Conservation (phyloP, 1,140 invertebrate genomes). For the Drosophila arizonae region DNA sequence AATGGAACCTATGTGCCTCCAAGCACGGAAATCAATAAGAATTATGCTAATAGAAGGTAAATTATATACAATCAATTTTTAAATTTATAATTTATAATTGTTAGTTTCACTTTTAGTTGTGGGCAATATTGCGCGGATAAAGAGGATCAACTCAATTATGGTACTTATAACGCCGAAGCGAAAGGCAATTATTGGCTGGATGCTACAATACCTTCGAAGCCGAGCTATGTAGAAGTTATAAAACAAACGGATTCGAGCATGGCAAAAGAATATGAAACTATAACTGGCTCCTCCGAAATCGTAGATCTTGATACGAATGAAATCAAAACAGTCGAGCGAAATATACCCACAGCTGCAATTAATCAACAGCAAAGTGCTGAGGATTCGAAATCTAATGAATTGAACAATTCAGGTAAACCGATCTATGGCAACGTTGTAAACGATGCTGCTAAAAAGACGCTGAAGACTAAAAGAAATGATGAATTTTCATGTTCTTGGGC, state of each 20-base stretch:
- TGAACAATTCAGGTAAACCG: constrained; percentile 40
- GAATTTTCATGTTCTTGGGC: constrained; percentile 95
- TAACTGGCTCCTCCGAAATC: constrained; percentile 83
- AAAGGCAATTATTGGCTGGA: constrained; percentile 73
- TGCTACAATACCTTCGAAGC: constrained; percentile 62
- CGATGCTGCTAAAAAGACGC: constrained; percentile 58
- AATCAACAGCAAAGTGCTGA: constrained; percentile 45
- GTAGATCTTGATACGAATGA: constrained; percentile 86
- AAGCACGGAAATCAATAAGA: constrained; percentile 33
- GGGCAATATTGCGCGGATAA: constrained; percentile 54
- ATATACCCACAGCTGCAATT: constrained; percentile 61
- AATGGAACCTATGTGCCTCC: constrained; percentile 29
- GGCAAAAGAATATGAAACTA: constrained; percentile 63
- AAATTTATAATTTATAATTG: background rate
- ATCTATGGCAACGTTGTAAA: constrained; percentile 36
- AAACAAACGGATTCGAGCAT: constrained; percentile 60
- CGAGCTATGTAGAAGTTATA: constrained; percentile 65
- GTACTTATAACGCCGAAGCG: constrained; percentile 41
- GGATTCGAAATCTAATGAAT: constrained; percentile 27
- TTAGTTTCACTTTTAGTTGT: background rate
- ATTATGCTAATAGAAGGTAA: constrained; percentile 31
- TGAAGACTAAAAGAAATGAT: constrained; percentile 84
- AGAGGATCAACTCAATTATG: constrained; percentile 52
- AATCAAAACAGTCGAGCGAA: constrained; percentile 84
- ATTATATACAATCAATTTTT: background rate